Percentiles rank a stretch among this genome's conserved stretches.
These are phyloP conservation scores for Rhipidura dahli DNA, from an alignment of 2,113 vertebrate genomes.

Conservation along the genomic window DNA sequence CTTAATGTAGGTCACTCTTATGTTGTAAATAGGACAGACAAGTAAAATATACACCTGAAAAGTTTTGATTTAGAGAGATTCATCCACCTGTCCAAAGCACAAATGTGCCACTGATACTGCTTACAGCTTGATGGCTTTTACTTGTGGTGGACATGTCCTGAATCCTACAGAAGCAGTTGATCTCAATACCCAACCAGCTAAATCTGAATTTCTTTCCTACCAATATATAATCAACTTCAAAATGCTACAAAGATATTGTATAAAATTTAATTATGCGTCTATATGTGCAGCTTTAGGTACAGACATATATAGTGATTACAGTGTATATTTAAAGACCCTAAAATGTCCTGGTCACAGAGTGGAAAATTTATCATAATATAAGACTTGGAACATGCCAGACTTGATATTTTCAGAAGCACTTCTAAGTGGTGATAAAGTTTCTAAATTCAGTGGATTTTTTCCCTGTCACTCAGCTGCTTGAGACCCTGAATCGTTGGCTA, in stretches of 20 bases:
- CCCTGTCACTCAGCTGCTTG: not conserved
- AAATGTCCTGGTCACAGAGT: not conserved
- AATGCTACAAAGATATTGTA: not conserved
- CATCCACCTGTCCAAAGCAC: not conserved
- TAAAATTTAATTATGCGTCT: not conserved
- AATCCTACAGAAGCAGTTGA: not conserved
- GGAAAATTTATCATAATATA: not conserved
- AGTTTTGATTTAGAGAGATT: not conserved
- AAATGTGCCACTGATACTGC: not conserved
- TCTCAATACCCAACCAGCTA: fast-evolving
- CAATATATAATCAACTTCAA: not conserved
- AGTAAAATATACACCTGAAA: not conserved
- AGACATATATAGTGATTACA: not conserved
- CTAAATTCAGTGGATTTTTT: not conserved
- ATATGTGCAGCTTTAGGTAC: not conserved
- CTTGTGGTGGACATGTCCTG: not conserved
- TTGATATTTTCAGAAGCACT: not conserved
- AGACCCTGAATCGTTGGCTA: not conserved
- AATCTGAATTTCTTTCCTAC: not conserved
- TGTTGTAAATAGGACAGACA: not conserved
- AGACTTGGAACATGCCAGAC: not conserved
- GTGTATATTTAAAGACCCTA: not conserved
- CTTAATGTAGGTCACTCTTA: not conserved
- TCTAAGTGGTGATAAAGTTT: not conserved
- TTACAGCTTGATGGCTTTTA: not conserved